Percentiles rank a stretch among this genome's conserved stretches.
phyloP scores from a whole-genome alignment of 2,888 invertebrate species.

The Drosophila nr. fundita region DNA sequence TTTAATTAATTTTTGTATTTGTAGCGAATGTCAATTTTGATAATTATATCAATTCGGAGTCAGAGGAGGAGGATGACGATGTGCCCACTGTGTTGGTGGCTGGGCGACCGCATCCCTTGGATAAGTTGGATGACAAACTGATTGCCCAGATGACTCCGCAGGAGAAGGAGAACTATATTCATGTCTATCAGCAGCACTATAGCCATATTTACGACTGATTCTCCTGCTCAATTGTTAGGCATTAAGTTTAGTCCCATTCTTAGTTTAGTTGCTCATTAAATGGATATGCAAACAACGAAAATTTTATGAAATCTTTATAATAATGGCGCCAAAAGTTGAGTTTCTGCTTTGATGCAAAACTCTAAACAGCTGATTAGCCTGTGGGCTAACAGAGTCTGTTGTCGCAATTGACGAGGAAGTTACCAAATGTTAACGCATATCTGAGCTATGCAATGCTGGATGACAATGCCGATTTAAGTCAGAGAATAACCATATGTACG shows the following conservation, averaged over 20 bases:
- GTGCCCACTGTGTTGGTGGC: constrained; percentile 93
- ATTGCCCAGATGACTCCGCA: constrained; percentile 95
- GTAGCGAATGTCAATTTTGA: constrained; percentile 90
- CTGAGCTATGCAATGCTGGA: constrained; percentile 9
- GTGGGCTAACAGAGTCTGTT: not conserved
- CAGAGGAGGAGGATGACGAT: constrained; percentile 86
- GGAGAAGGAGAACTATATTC: constrained; percentile 97
- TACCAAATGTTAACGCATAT: constrained; percentile 11
- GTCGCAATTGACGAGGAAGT: not conserved
- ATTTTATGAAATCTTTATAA: not conserved
- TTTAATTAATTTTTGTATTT: not conserved
- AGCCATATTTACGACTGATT: constrained; percentile 92
- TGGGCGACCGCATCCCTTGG: constrained; percentile 91
- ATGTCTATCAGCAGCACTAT: constrained; percentile 96
- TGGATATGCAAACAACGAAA: not conserved
- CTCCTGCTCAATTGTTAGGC: constrained; percentile 13
- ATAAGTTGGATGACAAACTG: constrained; percentile 93
- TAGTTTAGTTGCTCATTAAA: constrained; percentile 41
- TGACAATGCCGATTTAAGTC: not conserved
- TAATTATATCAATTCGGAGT: constrained; percentile 86
- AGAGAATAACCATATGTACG: not conserved
- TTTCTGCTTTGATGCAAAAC: not conserved
- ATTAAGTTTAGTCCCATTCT: constrained; percentile 46
- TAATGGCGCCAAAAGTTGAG: not conserved
- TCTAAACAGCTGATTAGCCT: constrained; percentile 24